Evolutionary conservation across 1,140 invertebrate species (phyloP), one percentile per base, ranked within the genome.

Genomic region (Lucilia sericata): DNA sequence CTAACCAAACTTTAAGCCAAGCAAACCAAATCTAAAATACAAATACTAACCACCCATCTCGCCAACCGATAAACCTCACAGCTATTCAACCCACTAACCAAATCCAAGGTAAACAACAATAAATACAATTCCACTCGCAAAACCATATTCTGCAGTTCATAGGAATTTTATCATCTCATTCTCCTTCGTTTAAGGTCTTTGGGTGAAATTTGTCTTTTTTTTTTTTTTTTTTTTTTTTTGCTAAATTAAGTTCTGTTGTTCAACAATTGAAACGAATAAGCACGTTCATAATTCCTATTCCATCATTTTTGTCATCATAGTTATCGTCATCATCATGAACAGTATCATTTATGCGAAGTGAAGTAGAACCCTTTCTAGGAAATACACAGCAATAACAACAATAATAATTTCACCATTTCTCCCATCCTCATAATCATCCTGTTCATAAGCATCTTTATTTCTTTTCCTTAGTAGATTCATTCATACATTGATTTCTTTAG

Each of bases 211-310:
- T 49, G 49, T 49, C 36, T 36, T 36, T 36, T 36, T 4, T 36
- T 4, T 36, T 36, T 8, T 13, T 17, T 60, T 13, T 5, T 55
- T 60, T 60, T 14, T 60, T 70, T 70, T 70, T 19, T 70, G 65
- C n/a, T 70, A 70, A n/a, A 70, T 70, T 70, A 70, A 70, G 65
- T 70, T 70, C 65, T 19, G 65, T 70, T 70, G 65, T 21, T 70
- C n/a, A 70, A 21, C 21, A 70, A 70, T 70, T 70, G 17, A 21
- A 21, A 70, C 21, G 65, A 21, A 70, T 19, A 70, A 70, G 65
- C 65, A 70, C 65, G 65, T 70, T 70, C 65, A 70, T 70, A 70
- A 70, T 70, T 70, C 19, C 65, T 70, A 21, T 70, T 21, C 19
- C 65, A 70, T 70, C 65, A 70, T 21, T 7, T 21, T 5, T 21